A percentile compares a stretch with the other conserved stretches of the same genome.
These are phyloP conservation scores for Azorinus chamasolen DNA, from an alignment of 2,888 invertebrate genomes.

Conservation along the genomic window DNA sequence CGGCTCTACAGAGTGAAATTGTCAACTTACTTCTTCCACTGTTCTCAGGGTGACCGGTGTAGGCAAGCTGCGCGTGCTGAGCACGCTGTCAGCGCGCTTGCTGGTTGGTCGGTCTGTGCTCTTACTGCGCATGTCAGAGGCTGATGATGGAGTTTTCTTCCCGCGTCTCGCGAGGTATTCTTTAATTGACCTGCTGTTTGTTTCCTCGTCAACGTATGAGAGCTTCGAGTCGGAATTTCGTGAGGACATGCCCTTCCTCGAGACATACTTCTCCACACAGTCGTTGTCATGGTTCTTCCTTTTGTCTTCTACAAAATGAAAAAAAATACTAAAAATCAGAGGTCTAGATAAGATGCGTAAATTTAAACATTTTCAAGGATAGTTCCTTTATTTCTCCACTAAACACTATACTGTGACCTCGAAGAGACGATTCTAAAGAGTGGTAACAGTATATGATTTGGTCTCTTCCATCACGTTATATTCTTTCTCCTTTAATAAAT, in stretches of 20 bases:
- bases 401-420: no score
- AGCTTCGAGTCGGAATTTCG: slow-evolving; percentile 67
- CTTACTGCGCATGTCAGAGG: slow-evolving; percentile 56
- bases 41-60: slow-evolving; percentile 67
- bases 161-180: slow-evolving; percentile 63
- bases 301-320: slow-evolving; percentile 46
- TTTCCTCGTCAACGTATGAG: slow-evolving; percentile 64
- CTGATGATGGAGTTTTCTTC: slow-evolving; percentile 58
- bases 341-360: no score
- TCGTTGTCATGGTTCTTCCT: slow-evolving; percentile 52
- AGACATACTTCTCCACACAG: slow-evolving; percentile 47
- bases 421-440: no score
- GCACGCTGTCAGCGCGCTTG: slow-evolving; percentile 60
- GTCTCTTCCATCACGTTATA: no score
- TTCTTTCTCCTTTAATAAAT: no score
- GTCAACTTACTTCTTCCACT: slow-evolving; percentile 67
- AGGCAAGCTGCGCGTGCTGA: slow-evolving; percentile 71
- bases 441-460: no score
- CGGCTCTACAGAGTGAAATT: no score
- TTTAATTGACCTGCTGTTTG: slow-evolving; percentile 58
- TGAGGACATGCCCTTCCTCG: slow-evolving; percentile 61
- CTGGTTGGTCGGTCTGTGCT: slow-evolving; percentile 63
- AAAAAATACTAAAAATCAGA: neutral
- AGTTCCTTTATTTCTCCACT: no score
- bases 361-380: no score